Evolutionary conservation across 2,113 vertebrate genomes (phyloP).

Genomic region (Tamias sibiricus): DNA sequence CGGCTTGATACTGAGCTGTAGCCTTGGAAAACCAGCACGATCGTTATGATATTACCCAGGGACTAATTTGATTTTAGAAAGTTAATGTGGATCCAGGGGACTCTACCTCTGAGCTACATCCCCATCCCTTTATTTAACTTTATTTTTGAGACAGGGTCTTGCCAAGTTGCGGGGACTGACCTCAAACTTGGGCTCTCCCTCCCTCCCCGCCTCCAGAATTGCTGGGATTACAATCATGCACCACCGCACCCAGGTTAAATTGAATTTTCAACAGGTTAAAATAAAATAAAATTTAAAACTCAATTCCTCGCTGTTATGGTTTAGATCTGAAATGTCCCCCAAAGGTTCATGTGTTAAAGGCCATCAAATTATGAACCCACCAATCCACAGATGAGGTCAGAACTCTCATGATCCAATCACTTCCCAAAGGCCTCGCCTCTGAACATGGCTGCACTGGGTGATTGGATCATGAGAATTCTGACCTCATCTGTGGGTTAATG

Average conservation of each 20-base stretch:
- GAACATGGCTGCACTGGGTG: no score
- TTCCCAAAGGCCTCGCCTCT: no score
- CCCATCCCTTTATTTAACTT: no score
- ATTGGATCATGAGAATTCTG: neutral
- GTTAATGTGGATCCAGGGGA: neutral
- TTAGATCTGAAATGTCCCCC: neutral
- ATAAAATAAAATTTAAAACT: neutral
- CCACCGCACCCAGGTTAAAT: neutral
- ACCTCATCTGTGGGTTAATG: neutral
- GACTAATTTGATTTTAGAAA: neutral
- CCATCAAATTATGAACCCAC: no score
- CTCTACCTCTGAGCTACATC: no score
- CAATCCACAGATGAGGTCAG: no score
- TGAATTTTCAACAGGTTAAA: conserved; percentile 11
- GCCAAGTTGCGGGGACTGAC: no score
- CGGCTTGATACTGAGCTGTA: neutral
- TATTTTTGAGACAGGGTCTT: no score
- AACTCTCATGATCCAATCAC: no score
- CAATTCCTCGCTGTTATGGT: neutral
- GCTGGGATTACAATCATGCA: no score
- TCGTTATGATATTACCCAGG: neutral
- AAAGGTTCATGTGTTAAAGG: neutral
- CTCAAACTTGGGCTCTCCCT: no score
- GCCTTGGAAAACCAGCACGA: neutral
- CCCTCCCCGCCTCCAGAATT: no score